A percentile compares a stretch with the other conserved stretches of the same genome.
phyloP scores from a whole-genome alignment of 2,113 vertebrate genomes.

The Hippocampus mohnikei region DNA sequence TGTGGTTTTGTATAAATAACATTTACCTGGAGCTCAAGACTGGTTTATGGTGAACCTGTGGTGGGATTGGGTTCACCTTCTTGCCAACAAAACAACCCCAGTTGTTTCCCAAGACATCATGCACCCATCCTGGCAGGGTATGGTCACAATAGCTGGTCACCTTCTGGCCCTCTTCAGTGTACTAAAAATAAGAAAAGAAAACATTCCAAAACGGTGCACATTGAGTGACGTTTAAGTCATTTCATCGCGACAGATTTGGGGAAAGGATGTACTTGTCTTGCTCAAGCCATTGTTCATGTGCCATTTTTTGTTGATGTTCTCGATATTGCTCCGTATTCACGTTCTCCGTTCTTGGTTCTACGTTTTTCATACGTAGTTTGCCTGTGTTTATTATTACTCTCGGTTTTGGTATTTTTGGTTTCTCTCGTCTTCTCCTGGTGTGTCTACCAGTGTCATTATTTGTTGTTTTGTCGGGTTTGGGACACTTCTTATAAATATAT shows the following conservation, averaged over 20 bases:
- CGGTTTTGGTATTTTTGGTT: too few relatives aligned
- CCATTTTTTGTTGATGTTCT: too few relatives aligned
- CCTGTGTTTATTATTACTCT: too few relatives aligned
- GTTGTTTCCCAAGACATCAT: conserved; percentile 87
- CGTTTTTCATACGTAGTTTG: too few relatives aligned
- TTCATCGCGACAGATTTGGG: neutral
- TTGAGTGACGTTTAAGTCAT: neutral
- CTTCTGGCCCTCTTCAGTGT: conserved; percentile 71
- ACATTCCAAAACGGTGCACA: too few relatives aligned
- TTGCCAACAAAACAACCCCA: conserved; percentile 91
- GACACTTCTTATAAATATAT: too few relatives aligned
- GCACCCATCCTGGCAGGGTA: conserved; percentile 89
- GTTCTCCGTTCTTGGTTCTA: too few relatives aligned
- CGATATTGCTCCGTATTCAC: too few relatives aligned
- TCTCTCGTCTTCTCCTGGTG: too few relatives aligned
- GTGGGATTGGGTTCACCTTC: conserved; percentile 62
- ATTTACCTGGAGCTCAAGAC: conserved; percentile 41
- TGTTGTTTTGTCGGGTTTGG: too few relatives aligned
- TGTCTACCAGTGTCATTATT: too few relatives aligned
- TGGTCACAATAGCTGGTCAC: conserved; percentile 90
- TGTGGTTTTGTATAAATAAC: neutral
- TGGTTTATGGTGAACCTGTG: conserved; percentile 24
- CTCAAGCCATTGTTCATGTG: neutral
- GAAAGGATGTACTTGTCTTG: neutral
- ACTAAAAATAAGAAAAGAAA: conserved; percentile 67